phyloP scores from a whole-genome alignment of 2,797 vertebrate genomes.

The Hemibagrus guttatus region DNA sequence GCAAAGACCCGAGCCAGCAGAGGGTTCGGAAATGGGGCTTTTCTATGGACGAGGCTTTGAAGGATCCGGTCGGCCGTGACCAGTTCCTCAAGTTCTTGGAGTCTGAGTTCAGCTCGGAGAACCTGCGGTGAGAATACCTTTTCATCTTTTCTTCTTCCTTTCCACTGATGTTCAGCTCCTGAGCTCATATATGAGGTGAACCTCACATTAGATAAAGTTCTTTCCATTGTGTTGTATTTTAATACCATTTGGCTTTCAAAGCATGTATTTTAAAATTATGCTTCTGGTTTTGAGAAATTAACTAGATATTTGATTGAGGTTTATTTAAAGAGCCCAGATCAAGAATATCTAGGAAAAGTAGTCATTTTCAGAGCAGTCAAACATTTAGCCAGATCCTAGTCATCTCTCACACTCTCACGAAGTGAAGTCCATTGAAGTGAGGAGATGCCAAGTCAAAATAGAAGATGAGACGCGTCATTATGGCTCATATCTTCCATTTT shows the following conservation, averaged over 20 bases:
- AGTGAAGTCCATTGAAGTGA: not conserved
- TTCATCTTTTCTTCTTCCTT: not conserved
- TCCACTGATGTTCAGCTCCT: not conserved
- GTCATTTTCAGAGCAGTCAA: not conserved
- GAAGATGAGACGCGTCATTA: not conserved
- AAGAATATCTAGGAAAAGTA: not conserved
- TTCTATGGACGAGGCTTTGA: slow-evolving; percentile 91
- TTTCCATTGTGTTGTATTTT: not conserved
- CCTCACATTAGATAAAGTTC: not conserved
- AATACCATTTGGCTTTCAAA: not conserved
- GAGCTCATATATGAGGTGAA: not conserved
- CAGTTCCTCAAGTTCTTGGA: slow-evolving; percentile 96
- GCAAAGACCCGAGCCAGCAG: slow-evolving; percentile 95
- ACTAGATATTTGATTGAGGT: no score
- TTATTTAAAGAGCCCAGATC: not conserved
- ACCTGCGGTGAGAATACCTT: slow-evolving; percentile 83
- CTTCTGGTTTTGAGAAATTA: not conserved
- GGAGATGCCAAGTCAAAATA: not conserved
- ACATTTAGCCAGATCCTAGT: not conserved
- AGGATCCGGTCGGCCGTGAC: slow-evolving; percentile 90
- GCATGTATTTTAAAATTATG: not conserved
- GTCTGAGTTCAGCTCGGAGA: slow-evolving; percentile 98
- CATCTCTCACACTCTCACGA: not conserved
- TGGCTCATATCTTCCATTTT: not conserved
- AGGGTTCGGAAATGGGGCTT: slow-evolving; percentile 96